A percentile compares a stretch with the other conserved stretches of the same genome.
Conservation (phyloP, 2,888 invertebrate species). For the Oscheius sp. region DNA sequence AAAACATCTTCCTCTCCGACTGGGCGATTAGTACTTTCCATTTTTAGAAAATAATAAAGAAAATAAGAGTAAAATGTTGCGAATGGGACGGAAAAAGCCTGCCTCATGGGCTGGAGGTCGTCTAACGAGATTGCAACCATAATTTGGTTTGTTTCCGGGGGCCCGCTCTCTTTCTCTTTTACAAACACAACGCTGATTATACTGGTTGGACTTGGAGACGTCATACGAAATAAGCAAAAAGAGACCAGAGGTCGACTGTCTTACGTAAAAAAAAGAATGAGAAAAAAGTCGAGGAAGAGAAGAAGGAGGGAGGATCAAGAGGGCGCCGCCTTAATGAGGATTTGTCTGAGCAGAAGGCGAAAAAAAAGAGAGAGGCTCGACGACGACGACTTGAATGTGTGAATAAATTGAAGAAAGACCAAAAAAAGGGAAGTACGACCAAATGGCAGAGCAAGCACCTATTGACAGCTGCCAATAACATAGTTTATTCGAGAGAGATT, state of each 20-base stretch:
- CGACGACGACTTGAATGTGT: too few relatives aligned
- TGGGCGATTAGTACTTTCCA: too few relatives aligned
- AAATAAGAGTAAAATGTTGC: background rate
- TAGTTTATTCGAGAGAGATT: too few relatives aligned
- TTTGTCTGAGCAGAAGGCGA: conserved; percentile 12
- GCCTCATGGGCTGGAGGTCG: conserved; percentile 1
- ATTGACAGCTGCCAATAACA: too few relatives aligned
- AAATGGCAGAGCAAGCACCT: conserved; percentile 4
- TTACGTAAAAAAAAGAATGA: background rate
- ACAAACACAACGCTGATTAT: conserved; percentile 32
- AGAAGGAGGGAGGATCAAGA: conserved; percentile 25
- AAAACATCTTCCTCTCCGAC: background rate
- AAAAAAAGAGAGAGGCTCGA: background rate
- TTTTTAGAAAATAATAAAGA: background rate
- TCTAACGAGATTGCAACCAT: conserved; percentile 32
- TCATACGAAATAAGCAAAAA: background rate
- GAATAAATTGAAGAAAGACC: background rate
- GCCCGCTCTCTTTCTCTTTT: conserved; percentile 4
- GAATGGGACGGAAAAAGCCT: conserved; percentile 9
- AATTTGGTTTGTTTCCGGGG: conserved; percentile 37
- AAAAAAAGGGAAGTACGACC: background rate
- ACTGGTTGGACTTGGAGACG: background rate
- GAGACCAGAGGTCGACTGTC: background rate
- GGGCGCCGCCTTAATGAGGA: conserved; percentile 31
- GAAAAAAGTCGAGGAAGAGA: conserved; percentile 25